Percentiles rank a stretch among this genome's conserved stretches.
Evolutionary conservation across 2,888 invertebrate species (phyloP).

Genomic region (Bombyx huttoni): DNA sequence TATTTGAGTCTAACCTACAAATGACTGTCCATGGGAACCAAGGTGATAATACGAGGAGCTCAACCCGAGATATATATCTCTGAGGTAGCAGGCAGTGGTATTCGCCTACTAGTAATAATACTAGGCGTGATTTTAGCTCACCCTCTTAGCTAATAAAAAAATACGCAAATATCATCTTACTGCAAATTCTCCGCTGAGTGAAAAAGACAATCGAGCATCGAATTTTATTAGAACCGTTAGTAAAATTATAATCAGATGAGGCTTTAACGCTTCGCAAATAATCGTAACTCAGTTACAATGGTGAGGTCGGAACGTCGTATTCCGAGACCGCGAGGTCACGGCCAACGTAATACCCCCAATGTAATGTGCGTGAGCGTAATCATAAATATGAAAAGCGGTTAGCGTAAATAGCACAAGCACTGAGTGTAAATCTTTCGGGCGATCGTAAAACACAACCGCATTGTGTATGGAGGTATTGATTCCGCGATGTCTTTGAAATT

Average conservation of each 20-base stretch:
- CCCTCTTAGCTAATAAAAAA: background rate
- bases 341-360: constrained; percentile 22
- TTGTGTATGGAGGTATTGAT: constrained; percentile 49
- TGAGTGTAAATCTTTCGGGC: constrained; percentile 40
- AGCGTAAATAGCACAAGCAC: constrained; percentile 39
- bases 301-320: background rate
- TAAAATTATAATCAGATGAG: background rate
- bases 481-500: constrained; percentile 24
- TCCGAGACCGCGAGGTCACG: constrained; percentile 20
- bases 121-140: too few species aligned
- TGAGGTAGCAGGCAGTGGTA: too few species aligned
- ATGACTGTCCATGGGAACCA: too few species aligned
- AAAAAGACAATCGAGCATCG: background rate
- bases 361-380: constrained; percentile 43
- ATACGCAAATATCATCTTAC: too few species aligned
- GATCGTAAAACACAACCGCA: constrained; percentile 44
- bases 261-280: background rate
- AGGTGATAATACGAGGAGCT: too few species aligned
- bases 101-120: too few species aligned
- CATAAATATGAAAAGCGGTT: constrained; percentile 45
- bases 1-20: too few species aligned
- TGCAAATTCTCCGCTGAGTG: too few species aligned
- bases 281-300: background rate
- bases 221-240: background rate
- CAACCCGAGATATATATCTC: too few species aligned